Evolutionary conservation across 2,797 vertebrate species (phyloP).

Genomic region (Phrynocephalus vlangalii): DNA sequence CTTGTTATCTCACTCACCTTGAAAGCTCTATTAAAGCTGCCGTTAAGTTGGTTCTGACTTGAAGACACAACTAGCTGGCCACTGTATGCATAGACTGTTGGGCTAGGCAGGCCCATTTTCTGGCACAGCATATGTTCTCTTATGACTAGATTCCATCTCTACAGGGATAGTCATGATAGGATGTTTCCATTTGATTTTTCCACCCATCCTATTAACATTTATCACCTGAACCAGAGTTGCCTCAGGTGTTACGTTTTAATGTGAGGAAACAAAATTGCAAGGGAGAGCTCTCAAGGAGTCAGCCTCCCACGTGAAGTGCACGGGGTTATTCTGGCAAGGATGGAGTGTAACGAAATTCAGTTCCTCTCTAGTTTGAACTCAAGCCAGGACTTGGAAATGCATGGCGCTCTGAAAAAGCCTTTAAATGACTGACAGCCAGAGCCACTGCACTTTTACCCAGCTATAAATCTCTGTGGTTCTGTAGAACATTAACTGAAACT

Average conservation of each 20-base stretch:
- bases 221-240: neutral
- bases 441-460: neutral
- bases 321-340: neutral
- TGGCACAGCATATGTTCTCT: neutral
- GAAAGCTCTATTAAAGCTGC: too few species aligned
- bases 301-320: neutral
- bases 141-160: neutral
- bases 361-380: neutral
- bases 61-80: too few species aligned
- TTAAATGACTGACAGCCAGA: neutral
- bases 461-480: neutral
- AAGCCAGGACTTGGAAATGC: neutral
- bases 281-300: neutral
- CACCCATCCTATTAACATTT: neutral
- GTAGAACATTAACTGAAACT: neutral
- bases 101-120: neutral
- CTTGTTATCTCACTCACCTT: too few species aligned
- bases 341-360: neutral
- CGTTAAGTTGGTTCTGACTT: too few species aligned
- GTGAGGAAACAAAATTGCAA: neutral
- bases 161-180: neutral
- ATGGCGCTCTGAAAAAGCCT: neutral
- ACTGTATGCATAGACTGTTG: too few species aligned
- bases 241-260: neutral
- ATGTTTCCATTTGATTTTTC: neutral